These are phyloP conservation scores for Lamellibrachia luymesi DNA, from an alignment of 1,140 invertebrate genomes.

Conservation along the genomic window DNA sequence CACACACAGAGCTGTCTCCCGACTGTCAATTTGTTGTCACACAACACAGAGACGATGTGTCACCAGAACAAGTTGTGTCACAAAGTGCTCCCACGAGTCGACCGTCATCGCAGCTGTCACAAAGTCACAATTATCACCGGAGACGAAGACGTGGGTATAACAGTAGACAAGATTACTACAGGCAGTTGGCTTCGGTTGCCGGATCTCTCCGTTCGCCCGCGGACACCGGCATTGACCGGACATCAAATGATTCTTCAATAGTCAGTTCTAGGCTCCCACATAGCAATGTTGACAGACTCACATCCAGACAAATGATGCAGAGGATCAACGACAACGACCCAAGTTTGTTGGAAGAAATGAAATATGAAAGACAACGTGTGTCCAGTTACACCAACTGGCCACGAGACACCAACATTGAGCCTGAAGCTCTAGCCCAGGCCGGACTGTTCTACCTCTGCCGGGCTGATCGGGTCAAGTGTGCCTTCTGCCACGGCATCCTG, in stretches of 20 bases:
- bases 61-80: too few species aligned
- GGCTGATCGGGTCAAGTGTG: conserved; percentile 81
- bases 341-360: not conserved
- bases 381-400: not conserved
- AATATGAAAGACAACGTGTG: not conserved
- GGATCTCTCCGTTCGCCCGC: too few species aligned
- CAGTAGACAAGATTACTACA: too few species aligned
- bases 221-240: not conserved
- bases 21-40: too few species aligned
- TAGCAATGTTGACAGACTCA: not conserved
- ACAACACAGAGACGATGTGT: too few species aligned
- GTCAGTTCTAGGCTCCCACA: not conserved
- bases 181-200: too few species aligned
- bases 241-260: not conserved
- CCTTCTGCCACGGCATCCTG: conserved; percentile 74
- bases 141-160: too few species aligned
- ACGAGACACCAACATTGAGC: not conserved
- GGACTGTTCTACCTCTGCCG: conserved; percentile 59
- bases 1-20: too few species aligned
- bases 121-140: too few species aligned
- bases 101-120: too few species aligned
- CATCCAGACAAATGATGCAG: not conserved
- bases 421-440: conserved; percentile 19
- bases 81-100: too few species aligned
- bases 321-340: not conserved